These are phyloP conservation scores for Achatina immaculata DNA, from an alignment of 1,140 invertebrate species.

Conservation along the genomic window DNA sequence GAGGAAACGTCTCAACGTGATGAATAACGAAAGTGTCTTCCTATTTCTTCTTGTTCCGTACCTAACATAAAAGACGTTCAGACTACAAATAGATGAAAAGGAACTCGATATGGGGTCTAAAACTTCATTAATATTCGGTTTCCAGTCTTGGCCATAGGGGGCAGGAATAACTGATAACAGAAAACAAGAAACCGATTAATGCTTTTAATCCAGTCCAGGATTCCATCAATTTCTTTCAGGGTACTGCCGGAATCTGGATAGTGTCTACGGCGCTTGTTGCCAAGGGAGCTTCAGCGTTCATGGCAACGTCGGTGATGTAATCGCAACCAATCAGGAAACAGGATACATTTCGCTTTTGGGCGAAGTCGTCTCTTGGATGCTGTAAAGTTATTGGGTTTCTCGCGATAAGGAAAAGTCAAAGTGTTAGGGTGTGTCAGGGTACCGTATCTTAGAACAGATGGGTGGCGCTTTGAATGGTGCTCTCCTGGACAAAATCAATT, in stretches of 20 bases:
- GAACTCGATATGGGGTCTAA: background rate
- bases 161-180: background rate
- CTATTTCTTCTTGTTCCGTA: too few species aligned
- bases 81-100: background rate
- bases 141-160: background rate
- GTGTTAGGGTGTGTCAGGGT: background rate
- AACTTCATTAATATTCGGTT: conserved; percentile 9
- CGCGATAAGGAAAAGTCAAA: background rate
- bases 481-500: background rate
- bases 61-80: too few species aligned
- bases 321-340: background rate
- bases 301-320: background rate
- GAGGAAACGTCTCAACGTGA: background rate
- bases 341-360: background rate
- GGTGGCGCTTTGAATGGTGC: background rate
- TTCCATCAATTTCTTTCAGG: conserved; percentile 6
- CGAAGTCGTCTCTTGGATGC: background rate
- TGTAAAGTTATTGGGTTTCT: background rate
- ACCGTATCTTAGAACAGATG: background rate
- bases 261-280: background rate
- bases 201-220: background rate
- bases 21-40: background rate
- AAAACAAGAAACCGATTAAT: background rate
- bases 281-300: background rate
- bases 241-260: background rate